A percentile compares a stretch with the other conserved stretches of the same genome.
Conservation (phyloP, 2,888 invertebrate genomes). For the Sinhomidia bicolor region DNA sequence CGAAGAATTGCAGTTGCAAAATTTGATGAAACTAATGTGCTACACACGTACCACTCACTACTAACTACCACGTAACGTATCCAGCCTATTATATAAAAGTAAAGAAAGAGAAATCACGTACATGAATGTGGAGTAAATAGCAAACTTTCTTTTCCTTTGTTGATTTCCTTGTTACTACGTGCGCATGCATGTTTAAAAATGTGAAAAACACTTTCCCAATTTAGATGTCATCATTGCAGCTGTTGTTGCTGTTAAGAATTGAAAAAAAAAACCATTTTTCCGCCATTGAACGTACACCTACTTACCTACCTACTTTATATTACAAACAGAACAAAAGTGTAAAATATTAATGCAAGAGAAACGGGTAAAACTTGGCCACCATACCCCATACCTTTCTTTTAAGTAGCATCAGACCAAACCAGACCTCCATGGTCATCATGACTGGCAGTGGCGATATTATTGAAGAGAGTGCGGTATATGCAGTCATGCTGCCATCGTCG, state of each 20-base stretch:
- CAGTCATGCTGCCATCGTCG: neutral
- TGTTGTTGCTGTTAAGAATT: no score
- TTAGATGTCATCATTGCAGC: conserved; percentile 33
- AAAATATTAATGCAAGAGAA: neutral
- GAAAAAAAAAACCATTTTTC: no score
- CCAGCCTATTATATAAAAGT: neutral
- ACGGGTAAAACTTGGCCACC: conserved; percentile 25
- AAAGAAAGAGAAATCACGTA: conserved; percentile 3
- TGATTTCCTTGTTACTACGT: neutral
- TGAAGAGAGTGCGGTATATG: neutral
- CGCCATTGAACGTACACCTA: no score
- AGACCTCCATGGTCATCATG: no score
- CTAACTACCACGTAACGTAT: conserved; percentile 30
- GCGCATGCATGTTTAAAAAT: neutral
- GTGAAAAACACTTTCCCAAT: conserved; percentile 7
- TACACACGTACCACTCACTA: conserved; percentile 48
- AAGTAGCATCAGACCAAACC: conserved; percentile 26
- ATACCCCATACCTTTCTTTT: conserved; percentile 50
- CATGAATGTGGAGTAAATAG: neutral
- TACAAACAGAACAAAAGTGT: no score
- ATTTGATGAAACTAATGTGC: neutral
- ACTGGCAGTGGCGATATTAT: neutral
- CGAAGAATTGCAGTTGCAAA: neutral
- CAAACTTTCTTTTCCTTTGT: conserved; percentile 2
- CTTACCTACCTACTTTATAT: no score